Evolutionary conservation across 2,113 vertebrate genomes (phyloP).

Genomic region (Gobius niger): DNA sequence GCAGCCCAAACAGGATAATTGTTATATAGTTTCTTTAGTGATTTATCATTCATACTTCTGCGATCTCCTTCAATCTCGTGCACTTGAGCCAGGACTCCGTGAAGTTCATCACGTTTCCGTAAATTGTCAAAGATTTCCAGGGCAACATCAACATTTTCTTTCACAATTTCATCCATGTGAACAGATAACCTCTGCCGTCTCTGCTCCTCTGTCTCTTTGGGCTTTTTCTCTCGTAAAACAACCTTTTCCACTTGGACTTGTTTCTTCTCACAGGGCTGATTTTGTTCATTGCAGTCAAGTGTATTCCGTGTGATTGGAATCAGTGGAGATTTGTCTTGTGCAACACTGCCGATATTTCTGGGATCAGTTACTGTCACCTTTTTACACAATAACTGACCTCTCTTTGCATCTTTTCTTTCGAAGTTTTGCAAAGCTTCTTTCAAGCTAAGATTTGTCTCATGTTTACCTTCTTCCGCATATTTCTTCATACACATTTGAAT

Average conservation of each 20-base stretch:
- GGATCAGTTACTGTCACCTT: constrained; percentile 42
- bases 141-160: constrained; percentile 81
- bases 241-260: constrained; percentile 55
- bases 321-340: constrained; percentile 21
- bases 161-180: constrained; percentile 90
- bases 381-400: constrained; percentile 37
- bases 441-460: constrained; percentile 49
- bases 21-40: constrained; percentile 82
- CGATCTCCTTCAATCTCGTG: constrained; percentile 85
- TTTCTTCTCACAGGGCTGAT: constrained; percentile 9
- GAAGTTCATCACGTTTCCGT: constrained; percentile 85
- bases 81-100: constrained; percentile 84
- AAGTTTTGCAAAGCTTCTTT: constrained; percentile 57
- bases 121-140: constrained; percentile 87
- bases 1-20: constrained; percentile 81
- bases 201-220: constrained; percentile 83
- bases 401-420: constrained; percentile 55
- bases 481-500: constrained; percentile 62
- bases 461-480: constrained; percentile 47
- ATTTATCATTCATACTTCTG: constrained; percentile 71
- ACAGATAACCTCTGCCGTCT: constrained; percentile 85
- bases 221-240: constrained; percentile 83
- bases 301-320: constrained; percentile 12
- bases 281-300: not conserved
- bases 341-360: not conserved